These are phyloP conservation scores for Neolamprologus multifasciatus DNA, from an alignment of 2,797 vertebrate genomes.

Conservation along the genomic window DNA sequence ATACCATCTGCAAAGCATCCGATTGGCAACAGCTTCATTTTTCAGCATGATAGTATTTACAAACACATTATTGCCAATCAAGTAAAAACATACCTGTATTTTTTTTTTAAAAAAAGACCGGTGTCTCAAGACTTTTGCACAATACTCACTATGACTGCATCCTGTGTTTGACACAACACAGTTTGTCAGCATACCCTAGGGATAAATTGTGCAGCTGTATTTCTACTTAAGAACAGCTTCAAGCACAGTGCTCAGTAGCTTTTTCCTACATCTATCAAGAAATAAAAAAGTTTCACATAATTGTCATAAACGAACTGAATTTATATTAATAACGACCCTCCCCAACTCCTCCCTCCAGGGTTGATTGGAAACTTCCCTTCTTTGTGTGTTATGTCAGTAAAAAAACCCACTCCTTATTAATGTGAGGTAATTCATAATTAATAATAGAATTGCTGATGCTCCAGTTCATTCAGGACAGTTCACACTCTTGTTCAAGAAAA, in stretches of 20 bases:
- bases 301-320: background rate
- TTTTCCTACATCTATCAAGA: background rate
- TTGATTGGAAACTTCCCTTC: background rate
- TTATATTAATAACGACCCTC: background rate
- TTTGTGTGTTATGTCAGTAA: background rate
- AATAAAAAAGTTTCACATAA: background rate
- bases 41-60: background rate
- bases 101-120: accelerated
- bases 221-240: background rate
- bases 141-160: background rate
- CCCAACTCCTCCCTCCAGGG: background rate
- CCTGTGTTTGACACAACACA: background rate
- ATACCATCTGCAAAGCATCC: background rate
- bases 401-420: background rate
- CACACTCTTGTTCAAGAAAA: background rate
- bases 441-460: background rate
- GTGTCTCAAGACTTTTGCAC: background rate
- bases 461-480: background rate
- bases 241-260: background rate
- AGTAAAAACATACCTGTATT: background rate
- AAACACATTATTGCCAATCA: background rate
- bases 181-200: background rate
- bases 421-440: background rate
- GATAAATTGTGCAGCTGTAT: background rate
- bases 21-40: background rate